phyloP scores from a whole-genome alignment of 2,797 vertebrate species.

The Garrulus glandarius region DNA sequence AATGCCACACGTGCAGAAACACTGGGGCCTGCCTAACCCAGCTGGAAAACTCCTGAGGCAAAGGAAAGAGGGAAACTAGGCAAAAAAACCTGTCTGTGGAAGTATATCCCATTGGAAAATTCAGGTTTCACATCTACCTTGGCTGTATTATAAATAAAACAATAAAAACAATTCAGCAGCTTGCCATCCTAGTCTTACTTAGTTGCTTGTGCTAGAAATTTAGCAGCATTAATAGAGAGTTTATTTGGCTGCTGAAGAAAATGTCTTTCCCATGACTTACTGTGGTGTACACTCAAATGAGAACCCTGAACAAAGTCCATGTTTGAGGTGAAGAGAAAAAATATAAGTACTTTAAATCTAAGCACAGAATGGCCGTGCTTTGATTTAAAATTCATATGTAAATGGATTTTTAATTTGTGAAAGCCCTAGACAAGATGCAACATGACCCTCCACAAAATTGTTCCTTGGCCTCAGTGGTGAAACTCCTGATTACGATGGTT shows the following conservation, averaged over 20 bases:
- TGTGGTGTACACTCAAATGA: not conserved
- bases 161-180: not conserved
- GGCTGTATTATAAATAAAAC: not conserved
- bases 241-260: not conserved
- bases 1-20: not conserved
- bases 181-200: not conserved
- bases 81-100: not conserved
- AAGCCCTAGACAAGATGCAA: conserved; percentile 15
- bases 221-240: not conserved
- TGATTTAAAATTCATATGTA: not conserved
- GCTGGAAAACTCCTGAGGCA: not conserved
- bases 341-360: not conserved
- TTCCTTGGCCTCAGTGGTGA: not conserved
- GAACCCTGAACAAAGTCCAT: not conserved
- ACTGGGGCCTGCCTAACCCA: not conserved
- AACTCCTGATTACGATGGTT: not conserved
- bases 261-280: not conserved
- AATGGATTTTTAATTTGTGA: conserved; percentile 24
- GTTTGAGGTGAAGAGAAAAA: not conserved
- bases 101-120: not conserved
- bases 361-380: not conserved
- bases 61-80: not conserved
- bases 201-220: not conserved
- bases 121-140: not conserved
- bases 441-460: not conserved